Percentiles rank a stretch among this genome's conserved stretches.
phyloP scores from a whole-genome alignment of 2,888 invertebrate species.

The Escarpia spicata region DNA sequence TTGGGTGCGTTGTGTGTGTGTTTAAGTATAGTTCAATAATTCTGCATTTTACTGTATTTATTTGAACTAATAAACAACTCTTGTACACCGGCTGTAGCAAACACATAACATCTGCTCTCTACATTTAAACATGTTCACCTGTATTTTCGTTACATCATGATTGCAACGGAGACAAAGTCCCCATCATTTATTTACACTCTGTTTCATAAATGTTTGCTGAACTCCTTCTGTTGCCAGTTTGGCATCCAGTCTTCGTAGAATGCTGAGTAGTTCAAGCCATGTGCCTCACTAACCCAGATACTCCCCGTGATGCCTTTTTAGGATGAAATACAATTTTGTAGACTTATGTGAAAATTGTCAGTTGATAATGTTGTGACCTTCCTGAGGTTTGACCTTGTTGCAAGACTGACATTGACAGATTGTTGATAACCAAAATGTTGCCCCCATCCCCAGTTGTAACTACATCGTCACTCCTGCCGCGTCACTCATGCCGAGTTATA shows the following conservation, averaged over 20 bases:
- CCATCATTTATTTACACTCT: not conserved
- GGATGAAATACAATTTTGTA: too few relatives aligned
- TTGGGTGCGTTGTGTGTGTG: not conserved
- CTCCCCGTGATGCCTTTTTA: not conserved
- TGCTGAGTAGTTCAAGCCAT: not conserved
- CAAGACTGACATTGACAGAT: not conserved
- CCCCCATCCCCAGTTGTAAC: not conserved
- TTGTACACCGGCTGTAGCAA: not conserved
- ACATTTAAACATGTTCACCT: not conserved
- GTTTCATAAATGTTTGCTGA: slow-evolving; percentile 13
- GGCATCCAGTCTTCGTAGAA: not conserved
- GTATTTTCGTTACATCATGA: not conserved
- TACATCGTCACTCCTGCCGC: not conserved
- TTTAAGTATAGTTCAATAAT: not conserved
- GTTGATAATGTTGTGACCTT: not conserved
- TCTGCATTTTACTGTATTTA: too few relatives aligned
- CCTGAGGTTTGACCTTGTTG: not conserved
- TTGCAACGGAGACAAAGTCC: not conserved
- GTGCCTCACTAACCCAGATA: not conserved
- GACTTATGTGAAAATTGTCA: too few relatives aligned
- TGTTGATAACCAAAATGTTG: not conserved
- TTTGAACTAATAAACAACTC: not conserved
- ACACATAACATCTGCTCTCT: not conserved
- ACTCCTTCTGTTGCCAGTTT: not conserved
- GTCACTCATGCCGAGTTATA: not conserved